These are phyloP conservation scores for Sitophilus oryzae DNA, from an alignment of 1,140 invertebrate species.

Conservation along the genomic window DNA sequence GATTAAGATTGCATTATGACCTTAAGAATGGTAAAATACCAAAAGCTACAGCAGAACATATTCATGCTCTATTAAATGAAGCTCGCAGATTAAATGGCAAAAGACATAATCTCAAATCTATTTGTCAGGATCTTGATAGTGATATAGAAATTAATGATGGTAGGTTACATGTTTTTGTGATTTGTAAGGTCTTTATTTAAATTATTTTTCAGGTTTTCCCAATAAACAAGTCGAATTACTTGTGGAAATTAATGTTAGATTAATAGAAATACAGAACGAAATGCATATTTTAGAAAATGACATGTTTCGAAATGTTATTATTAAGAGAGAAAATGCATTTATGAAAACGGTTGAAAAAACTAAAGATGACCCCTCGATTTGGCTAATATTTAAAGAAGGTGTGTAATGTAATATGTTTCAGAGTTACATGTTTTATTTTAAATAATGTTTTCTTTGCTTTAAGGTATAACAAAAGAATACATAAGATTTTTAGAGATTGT, in stretches of 20 bases:
- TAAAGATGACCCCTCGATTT: conserved; percentile 34
- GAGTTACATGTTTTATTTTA: too few relatives aligned
- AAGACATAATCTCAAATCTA: conserved; percentile 45
- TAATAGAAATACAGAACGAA: conserved; percentile 56
- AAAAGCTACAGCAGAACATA: conserved; percentile 49
- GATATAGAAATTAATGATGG: conserved; percentile 48
- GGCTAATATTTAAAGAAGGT: conserved; percentile 48
- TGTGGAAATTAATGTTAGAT: conserved; percentile 51
- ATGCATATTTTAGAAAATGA: conserved; percentile 57
- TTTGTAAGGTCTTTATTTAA: not conserved
- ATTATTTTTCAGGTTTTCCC: conserved; percentile 16
- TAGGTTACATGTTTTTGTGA: conserved; percentile 27
- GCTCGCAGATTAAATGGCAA: conserved; percentile 49
- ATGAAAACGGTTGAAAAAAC: conserved; percentile 16
- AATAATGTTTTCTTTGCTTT: not conserved
- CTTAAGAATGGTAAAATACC: conserved; percentile 49
- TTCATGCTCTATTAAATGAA: conserved; percentile 52
- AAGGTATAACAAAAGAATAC: conserved; percentile 45
- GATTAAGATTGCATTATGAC: conserved; percentile 55
- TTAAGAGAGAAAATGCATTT: conserved; percentile 32
- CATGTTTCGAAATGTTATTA: conserved; percentile 48
- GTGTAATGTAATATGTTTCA: not conserved
- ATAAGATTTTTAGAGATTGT: conserved; percentile 45
- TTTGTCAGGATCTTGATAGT: conserved; percentile 21
- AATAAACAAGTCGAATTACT: conserved; percentile 45